Base-by-base conservation (phyloP, 1,140 invertebrate species). In the Nixonia krombeini region DNA sequence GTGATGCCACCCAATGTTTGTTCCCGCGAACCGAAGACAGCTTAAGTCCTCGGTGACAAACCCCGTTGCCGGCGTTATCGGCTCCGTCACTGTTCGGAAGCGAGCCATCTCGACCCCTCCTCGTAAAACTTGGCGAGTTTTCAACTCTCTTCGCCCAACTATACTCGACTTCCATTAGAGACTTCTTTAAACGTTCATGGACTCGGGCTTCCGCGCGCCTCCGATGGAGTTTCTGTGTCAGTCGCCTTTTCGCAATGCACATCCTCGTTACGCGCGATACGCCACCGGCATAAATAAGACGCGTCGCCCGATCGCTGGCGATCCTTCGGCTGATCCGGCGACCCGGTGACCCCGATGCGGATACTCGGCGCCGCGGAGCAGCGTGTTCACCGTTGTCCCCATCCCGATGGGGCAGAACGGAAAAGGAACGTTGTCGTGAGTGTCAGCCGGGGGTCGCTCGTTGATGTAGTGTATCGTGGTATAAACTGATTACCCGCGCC, bases 121-220 rank as follows among this genome's bases (percentile, higher is more conserved):
- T 6, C 0, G 10, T 10, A 15, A 40, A 51, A 62, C 38, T 62
- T 65, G 63, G 47, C 57, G 38, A 74, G 58, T 62, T 59, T 42
- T 75, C 63, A 68, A 75, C 64, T 75, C 72, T 65, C 53, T 21
- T 16, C 45, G 37, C 56, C 53, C 53, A 56, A 42, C 52, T 58
- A n/a, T n/a, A 41, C 63, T 37, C 35, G 65, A 57, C 57, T 70
- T 72, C 51, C 74, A 78, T 76, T 75, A 76, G 63, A 35, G 53
- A 74, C 68, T 75, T 70, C 70, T 70, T 76, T 69, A 75, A 76
- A 74, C 63, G 62, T 75, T 76, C 65, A 59, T 75, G 49, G 58
- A 59, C 58, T 46, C 63, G 31, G 35, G 59, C 37, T 53, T 68
- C 71, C 37, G 52, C 40, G 17, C 51, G 29, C 12, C 41, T 16